Conservation (phyloP, 1,140 invertebrate species). For the Lasioglossum albipes region DNA sequence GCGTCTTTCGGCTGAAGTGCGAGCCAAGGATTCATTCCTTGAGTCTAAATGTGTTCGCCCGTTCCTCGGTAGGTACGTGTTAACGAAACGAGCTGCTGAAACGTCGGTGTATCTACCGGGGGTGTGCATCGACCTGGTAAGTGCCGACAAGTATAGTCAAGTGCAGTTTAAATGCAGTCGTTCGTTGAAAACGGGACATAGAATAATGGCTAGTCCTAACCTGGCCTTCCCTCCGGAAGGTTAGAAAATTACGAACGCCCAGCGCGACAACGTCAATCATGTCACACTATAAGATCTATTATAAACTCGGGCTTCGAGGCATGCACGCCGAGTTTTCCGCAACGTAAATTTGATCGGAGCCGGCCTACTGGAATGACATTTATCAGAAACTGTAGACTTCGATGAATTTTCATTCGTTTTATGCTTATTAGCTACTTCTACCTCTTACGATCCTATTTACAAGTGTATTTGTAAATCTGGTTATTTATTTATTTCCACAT, state of each 20-base stretch:
- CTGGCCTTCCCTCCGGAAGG: background rate
- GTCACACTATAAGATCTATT: background rate
- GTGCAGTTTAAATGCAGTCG: conserved; percentile 16
- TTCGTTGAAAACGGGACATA: conserved; percentile 11
- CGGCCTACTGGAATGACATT: no score
- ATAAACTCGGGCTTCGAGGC: background rate
- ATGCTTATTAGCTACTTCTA: no score
- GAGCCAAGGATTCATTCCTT: conserved; percentile 24
- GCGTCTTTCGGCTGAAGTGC: background rate
- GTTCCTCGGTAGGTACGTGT: background rate
- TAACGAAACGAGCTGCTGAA: conserved; percentile 44
- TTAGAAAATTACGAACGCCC: conserved; percentile 15
- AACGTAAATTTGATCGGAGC: no score
- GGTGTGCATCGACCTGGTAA: conserved; percentile 13
- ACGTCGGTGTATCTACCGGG: conserved; percentile 2
- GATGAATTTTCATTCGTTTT: no score
- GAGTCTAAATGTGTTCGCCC: background rate
- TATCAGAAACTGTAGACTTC: no score
- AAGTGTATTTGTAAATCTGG: no score
- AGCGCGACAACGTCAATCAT: conserved; percentile 8
- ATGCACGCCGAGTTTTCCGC: no score
- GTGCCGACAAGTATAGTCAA: conserved; percentile 3
- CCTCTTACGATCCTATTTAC: no score
- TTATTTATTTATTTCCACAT: no score
- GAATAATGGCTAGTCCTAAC: conserved; percentile 14